Evolutionary conservation across 2,113 vertebrate genomes (phyloP), one percentile per base, ranked within the genome.

Genomic region (Theristicus caerulescens): DNA sequence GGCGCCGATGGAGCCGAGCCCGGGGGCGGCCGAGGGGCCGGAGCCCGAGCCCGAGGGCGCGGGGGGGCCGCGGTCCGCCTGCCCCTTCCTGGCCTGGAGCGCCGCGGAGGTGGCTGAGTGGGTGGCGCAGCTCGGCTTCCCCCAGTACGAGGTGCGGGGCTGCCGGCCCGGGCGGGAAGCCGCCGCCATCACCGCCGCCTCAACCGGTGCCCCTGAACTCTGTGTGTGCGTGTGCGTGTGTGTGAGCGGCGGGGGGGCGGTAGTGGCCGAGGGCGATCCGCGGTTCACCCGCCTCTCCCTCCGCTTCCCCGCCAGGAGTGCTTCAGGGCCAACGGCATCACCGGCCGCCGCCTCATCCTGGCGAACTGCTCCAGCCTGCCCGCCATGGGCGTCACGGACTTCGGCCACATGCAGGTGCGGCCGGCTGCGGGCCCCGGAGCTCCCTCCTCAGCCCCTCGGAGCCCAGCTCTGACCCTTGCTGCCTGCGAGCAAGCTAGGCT

Each of bases 401-500:
- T 99, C 96, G 97, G 98, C 86, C 97, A 99, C 95, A 98, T 99
- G 98, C 98, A 98, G 99, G 99, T 99, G 94, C 97, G 46, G 44
- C 42, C 27, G 46, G 42, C 84, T 3, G 66, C 18, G 42, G 20
- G 54, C 11, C 22, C 54, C 49, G 7, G 13, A 31, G 62, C 54
- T n/a, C 11, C 61, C 44, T 16, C 18, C 22, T 7, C 55, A 4
- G 54, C 29, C 29, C 13, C 11, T 20, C 12, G 5, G 66, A 13
- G 26, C 34, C 34, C 79, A 3, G 52, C 61, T 40, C 80, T 34
- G 31, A 0, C 16, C n/a, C n/a, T 12, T 6, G 2, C 34, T 6
- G 40, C 72, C 6, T n/a, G 27, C 36, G 2, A 6, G 57, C 24
- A 10, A 11, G 27, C 86, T 18, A 9, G 55, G 46, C 66, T 17